Evolutionary conservation across 92 coral and sea anemone genomes (phyloP).

Genomic region (Nematostella vectensis): DNA sequence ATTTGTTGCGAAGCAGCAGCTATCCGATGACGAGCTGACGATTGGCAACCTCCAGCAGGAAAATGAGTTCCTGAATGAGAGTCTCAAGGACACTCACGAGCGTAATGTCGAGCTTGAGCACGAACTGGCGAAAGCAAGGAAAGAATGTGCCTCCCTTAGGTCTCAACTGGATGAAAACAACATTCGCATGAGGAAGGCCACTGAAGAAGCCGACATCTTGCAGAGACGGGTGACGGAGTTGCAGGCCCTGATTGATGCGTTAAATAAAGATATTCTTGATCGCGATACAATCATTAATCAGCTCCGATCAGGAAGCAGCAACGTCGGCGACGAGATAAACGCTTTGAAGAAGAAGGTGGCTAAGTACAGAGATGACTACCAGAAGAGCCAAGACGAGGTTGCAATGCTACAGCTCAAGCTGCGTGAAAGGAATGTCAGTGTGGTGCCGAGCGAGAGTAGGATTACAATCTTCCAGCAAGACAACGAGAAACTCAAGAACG

Average conservation of each 20-base stretch:
- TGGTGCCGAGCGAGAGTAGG: constrained; percentile 33
- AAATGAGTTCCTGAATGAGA: constrained; percentile 44
- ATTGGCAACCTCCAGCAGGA: constrained; percentile 40
- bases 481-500: constrained; percentile 58
- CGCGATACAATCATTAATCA: constrained; percentile 38
- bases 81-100: constrained; percentile 53
- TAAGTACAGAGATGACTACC: constrained; percentile 56
- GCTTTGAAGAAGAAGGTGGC: constrained; percentile 54
- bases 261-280: constrained; percentile 47
- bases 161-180: constrained; percentile 49
- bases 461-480: constrained; percentile 34
- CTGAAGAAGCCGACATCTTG: constrained; percentile 43
- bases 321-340: constrained; percentile 38
- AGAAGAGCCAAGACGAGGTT: constrained; percentile 58
- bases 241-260: constrained; percentile 50
- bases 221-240: constrained; percentile 33
- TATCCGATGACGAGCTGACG: constrained; percentile 54
- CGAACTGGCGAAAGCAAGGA: constrained; percentile 42
- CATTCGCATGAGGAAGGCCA: constrained; percentile 50
- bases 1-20: constrained; percentile 41
- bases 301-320: constrained; percentile 31
- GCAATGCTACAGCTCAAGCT: constrained; percentile 54
- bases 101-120: constrained; percentile 41
- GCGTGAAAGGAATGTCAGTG: constrained; percentile 44
- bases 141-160: constrained; percentile 31